These are phyloP conservation scores for Petromus typicus DNA, from an alignment of 2,113 vertebrate genomes.

Conservation along the genomic window DNA sequence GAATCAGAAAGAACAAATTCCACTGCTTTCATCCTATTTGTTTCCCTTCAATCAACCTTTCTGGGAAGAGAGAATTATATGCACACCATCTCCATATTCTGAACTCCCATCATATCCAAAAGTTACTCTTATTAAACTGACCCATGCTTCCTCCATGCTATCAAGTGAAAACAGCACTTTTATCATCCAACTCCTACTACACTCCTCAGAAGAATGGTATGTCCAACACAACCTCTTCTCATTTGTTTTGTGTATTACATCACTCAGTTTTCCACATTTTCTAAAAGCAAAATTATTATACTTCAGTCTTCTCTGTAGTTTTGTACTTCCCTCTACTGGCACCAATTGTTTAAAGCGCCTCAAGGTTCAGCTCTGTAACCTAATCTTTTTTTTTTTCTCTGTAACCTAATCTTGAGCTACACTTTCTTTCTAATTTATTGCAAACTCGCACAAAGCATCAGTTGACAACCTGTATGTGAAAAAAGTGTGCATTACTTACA, in stretches of 20 bases:
- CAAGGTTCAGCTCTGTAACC: neutral
- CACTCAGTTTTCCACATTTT: no score
- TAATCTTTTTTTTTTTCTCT: no score
- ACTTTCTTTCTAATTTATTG: neutral
- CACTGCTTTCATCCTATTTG: neutral
- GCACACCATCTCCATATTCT: neutral
- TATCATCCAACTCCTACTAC: no score
- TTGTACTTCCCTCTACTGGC: neutral
- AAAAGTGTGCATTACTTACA: neutral
- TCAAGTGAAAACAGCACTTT: no score
- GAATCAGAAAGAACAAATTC: neutral
- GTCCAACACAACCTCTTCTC: no score
- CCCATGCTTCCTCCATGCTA: neutral
- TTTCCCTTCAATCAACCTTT: neutral
- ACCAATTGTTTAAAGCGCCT: neutral
- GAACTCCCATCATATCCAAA: neutral
- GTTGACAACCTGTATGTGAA: neutral
- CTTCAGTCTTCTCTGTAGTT: neutral
- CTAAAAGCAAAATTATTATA: neutral
- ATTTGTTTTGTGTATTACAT: no score
- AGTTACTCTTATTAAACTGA: slow-evolving; percentile 1
- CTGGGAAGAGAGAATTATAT: neutral
- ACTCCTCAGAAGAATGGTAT: no score
- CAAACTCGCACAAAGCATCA: neutral
- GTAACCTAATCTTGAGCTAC: neutral